phyloP scores from a whole-genome alignment of 2,797 vertebrate genomes.

The Garrulus glandarius region DNA sequence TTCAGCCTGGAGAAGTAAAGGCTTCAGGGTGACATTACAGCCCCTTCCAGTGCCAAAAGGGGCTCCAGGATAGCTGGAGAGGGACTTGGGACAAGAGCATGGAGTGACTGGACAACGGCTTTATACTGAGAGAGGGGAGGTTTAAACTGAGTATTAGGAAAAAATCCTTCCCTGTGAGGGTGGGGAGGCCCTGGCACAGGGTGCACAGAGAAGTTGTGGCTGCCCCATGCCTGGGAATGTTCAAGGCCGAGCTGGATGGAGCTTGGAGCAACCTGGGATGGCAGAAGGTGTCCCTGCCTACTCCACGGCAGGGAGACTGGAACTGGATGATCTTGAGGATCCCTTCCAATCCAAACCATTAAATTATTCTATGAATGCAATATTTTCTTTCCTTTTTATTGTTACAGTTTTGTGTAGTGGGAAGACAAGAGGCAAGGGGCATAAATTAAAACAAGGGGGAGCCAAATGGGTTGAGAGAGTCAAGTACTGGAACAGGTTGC shows the following conservation, averaged over 20 bases:
- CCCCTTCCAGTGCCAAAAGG: not conserved
- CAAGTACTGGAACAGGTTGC: not conserved
- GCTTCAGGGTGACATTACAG: not conserved
- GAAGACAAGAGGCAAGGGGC: not conserved
- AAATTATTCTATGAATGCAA: not conserved
- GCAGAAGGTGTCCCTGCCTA: not conserved
- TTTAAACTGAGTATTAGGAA: not conserved
- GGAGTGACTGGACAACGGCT: not conserved
- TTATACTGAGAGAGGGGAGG: not conserved
- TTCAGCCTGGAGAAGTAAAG: not conserved
- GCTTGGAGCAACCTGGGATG: rapidly evolving
- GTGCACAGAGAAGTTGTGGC: rapidly evolving
- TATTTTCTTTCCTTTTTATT: not conserved
- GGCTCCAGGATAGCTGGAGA: not conserved
- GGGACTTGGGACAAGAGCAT: rapidly evolving
- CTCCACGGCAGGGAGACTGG: too few relatives aligned
- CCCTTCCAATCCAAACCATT: not conserved
- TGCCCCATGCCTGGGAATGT: not conserved
- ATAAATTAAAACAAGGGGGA: not conserved
- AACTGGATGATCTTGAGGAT: not conserved
- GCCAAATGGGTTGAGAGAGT: not conserved
- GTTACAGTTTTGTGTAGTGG: not conserved
- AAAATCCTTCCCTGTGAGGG: not conserved
- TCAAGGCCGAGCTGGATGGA: rapidly evolving
- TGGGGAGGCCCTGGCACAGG: not conserved